Conservation (phyloP, 2,797 vertebrate genomes). For the Brachymystax lenok region DNA sequence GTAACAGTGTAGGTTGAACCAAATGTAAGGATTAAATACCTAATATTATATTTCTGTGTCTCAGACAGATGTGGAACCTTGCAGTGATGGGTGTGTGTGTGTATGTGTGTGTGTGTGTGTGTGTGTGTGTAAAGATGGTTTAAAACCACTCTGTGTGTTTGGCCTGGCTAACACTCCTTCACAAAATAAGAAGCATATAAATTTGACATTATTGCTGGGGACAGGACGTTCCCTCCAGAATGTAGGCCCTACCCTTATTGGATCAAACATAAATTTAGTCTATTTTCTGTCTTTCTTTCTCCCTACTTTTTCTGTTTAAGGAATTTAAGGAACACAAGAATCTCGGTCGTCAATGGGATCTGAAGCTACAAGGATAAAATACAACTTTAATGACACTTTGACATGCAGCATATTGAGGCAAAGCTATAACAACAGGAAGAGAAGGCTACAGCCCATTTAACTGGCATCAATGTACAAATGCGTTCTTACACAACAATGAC, state of each 20-base stretch:
- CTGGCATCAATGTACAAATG: conserved; percentile 23
- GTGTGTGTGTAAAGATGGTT: not conserved
- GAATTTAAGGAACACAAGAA: conserved; percentile 51
- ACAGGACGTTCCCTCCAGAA: not conserved
- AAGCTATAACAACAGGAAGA: conserved; percentile 31
- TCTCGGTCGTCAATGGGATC: conserved; percentile 41
- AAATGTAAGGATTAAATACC: no score
- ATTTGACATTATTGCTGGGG: not conserved
- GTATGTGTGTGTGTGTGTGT: conserved; percentile 13
- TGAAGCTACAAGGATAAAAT: conserved; percentile 31
- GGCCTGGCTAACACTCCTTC: not conserved
- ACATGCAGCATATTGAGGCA: conserved; percentile 33
- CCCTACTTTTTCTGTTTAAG: conserved; percentile 46
- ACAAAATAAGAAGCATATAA: not conserved
- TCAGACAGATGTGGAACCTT: no score
- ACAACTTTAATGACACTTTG: conserved; percentile 45
- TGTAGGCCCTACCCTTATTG: not conserved
- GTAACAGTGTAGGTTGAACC: no score
- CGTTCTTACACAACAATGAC: conserved; percentile 18
- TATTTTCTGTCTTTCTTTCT: conserved; percentile 21
- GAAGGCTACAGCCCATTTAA: conserved; percentile 16
- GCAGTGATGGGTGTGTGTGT: not conserved
- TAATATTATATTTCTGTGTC: no score
- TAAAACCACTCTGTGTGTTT: not conserved
- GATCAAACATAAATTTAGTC: not conserved